Percentiles rank a stretch among this genome's conserved stretches.
These are phyloP conservation scores for Ceratina calcarata DNA, from an alignment of 1,140 invertebrate genomes.

Conservation along the genomic window DNA sequence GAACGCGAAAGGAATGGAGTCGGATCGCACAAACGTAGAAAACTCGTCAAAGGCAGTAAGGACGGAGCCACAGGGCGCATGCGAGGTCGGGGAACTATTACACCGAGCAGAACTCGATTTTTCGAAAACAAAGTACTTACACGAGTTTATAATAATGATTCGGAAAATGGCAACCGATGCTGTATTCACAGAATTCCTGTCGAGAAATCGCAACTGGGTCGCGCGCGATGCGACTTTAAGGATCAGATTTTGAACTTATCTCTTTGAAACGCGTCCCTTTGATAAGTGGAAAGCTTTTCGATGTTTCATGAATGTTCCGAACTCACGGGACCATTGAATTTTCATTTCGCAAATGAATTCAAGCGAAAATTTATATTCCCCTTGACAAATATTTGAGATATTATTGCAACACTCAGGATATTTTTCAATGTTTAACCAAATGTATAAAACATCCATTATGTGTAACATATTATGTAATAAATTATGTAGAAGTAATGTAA, in stretches of 20 bases:
- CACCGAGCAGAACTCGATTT: not conserved
- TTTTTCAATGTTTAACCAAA: not conserved
- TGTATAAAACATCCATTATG: not conserved
- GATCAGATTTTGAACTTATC: not conserved
- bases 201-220: not conserved
- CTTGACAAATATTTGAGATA: not conserved
- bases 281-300: too few species aligned
- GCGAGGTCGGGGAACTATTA: not conserved
- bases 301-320: not conserved
- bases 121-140: not conserved
- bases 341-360: not conserved
- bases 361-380: not conserved
- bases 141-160: not conserved
- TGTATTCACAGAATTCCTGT: not conserved
- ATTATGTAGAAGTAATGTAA: too few species aligned
- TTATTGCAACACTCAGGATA: not conserved
- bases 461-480: too few species aligned
- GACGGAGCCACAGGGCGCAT: not conserved
- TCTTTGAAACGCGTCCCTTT: not conserved
- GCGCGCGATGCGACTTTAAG: not conserved
- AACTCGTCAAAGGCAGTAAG: constrained; percentile 23
- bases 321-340: not conserved
- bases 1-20: not conserved
- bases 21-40: not conserved
- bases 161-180: not conserved